Base-by-base conservation (phyloP, 2,113 vertebrate species). In the Campylomormyrus numenius region DNA sequence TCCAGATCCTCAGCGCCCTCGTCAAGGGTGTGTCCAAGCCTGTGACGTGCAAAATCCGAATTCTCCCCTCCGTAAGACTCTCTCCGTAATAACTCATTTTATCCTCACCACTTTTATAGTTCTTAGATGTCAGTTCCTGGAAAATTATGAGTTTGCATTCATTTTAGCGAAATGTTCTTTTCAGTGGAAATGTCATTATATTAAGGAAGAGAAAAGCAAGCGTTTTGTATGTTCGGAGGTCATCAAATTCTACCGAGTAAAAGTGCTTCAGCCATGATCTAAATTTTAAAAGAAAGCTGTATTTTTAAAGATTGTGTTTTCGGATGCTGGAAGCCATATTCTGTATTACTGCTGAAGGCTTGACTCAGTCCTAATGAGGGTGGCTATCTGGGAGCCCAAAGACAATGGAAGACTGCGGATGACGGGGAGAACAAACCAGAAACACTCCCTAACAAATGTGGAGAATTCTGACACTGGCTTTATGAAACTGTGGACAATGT, bases 41-140 rank as follows among this genome's bases (percentile, higher is more conserved):
- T 6, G 95, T 99, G 90, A 99, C 98, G 2, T 99, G 98, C 93
- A 99, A 99, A 95, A 99, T 99, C 91, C 94, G 98, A 87, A 97
- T 99, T 91, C 95, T 99, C 39, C 95, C 97, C 0, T 97, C 97
- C 85, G 98, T 99, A 95, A 97, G 97, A 89, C 35, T 83, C 17
- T 31, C 5, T 35, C 27, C 88, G 49, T 45, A 50, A 58, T 8
- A 50, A 31, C 84, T 19, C 48, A 46, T 31, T 80, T 70, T 31
- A 31, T 39, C 50, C 49, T 11, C 48, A 27, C 5, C 50, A 2
- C 31, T 53, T 39, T 24, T 49, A 21, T 87, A 15, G 9, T 87
- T 87, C n/a, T 52, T 31, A n/a, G 46, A 87, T 19, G 46, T 3
- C 42, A 87, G 45, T 46, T 35, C 15, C 46, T 15, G 5, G 45